A percentile compares a stretch with the other conserved stretches of the same genome.
These are phyloP conservation scores for Rhopalosiphum nymphaeae DNA, from an alignment of 2,888 invertebrate genomes.

Conservation along the genomic window DNA sequence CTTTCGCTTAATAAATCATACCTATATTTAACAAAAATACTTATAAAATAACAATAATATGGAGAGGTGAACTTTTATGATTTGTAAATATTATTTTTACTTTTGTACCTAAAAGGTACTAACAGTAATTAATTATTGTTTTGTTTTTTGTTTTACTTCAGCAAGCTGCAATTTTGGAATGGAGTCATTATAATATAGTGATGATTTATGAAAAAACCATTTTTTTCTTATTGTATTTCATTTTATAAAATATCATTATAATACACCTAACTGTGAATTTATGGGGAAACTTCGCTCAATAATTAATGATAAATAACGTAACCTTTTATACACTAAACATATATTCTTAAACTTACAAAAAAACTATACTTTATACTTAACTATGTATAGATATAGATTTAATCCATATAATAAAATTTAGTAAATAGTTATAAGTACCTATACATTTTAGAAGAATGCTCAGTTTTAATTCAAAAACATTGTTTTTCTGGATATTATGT, in stretches of 20 bases:
- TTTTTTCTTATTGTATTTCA: conserved; percentile 33
- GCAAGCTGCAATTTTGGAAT: conserved; percentile 61
- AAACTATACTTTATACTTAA: not conserved
- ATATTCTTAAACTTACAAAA: not conserved
- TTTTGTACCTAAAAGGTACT: conserved; percentile 29
- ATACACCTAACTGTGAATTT: not conserved
- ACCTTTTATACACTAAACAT: not conserved
- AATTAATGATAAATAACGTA: not conserved
- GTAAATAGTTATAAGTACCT: not conserved
- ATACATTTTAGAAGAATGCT: not conserved
- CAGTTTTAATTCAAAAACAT: not conserved
- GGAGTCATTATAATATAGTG: conserved; percentile 51
- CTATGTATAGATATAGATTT: not conserved
- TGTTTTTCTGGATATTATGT: not conserved
- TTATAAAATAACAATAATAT: conserved; percentile 40
- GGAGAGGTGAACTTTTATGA: conserved; percentile 65
- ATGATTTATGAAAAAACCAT: conserved; percentile 35
- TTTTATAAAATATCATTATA: conserved; percentile 19
- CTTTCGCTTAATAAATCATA: conserved; percentile 17
- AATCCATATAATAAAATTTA: not conserved
- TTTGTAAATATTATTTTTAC: conserved; percentile 62
- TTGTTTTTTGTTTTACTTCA: conserved; percentile 61
- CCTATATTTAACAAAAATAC: conserved; percentile 30
- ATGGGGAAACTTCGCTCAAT: not conserved
- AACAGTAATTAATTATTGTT: conserved; percentile 51